Evolutionary conservation across 1,140 invertebrate genomes (phyloP).

Genomic region (Nymphalis io): DNA sequence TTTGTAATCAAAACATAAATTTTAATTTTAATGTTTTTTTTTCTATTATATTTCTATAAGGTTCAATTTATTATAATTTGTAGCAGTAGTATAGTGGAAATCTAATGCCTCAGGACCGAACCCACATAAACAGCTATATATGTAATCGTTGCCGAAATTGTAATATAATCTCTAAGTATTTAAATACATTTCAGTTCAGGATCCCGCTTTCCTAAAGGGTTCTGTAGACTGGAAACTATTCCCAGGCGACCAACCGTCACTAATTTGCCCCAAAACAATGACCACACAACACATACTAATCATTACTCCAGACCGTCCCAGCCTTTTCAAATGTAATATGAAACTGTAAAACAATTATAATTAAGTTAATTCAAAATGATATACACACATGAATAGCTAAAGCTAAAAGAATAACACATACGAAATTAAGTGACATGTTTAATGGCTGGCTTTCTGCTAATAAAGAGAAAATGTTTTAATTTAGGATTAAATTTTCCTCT

Average conservation of each 20-base stretch:
- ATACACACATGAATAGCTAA: not conserved
- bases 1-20: no score
- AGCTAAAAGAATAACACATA: not conserved
- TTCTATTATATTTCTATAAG: no score
- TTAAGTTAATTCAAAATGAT: slow-evolving; percentile 10
- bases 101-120: not conserved
- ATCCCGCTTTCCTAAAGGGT: slow-evolving; percentile 24
- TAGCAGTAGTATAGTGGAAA: no score
- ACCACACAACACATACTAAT: slow-evolving; percentile 34
- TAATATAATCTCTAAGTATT: slow-evolving; percentile 6
- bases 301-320: slow-evolving; percentile 29
- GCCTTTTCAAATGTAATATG: slow-evolving; percentile 26
- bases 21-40: no score
- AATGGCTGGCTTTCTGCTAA: no score
- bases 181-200: slow-evolving; percentile 23
- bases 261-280: slow-evolving; percentile 39
- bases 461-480: no score
- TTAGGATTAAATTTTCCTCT: no score
- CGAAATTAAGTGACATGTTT: no score
- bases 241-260: slow-evolving; percentile 41
- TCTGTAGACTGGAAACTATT: slow-evolving; percentile 52
- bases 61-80: no score
- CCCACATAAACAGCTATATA: not conserved
- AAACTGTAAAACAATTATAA: slow-evolving; percentile 31
- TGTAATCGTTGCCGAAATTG: not conserved